These are phyloP conservation scores for Eudasyphora cyanicolor DNA, from an alignment of 2,888 invertebrate genomes.

Conservation along the genomic window DNA sequence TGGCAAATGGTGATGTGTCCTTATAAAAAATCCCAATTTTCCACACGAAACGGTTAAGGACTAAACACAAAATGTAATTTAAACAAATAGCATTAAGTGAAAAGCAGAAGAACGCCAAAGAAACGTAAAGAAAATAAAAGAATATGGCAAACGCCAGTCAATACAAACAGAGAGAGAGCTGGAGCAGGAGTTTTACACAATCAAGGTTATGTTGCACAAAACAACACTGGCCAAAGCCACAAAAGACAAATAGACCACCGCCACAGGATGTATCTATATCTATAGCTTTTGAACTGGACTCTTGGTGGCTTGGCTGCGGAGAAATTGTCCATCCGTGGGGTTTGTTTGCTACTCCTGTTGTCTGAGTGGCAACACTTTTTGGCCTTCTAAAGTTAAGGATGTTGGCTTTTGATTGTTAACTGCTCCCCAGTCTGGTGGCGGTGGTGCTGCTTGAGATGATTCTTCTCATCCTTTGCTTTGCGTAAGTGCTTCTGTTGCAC, in stretches of 20 bases:
- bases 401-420: slow-evolving; percentile 41
- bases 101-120: not conserved
- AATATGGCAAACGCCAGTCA: not conserved
- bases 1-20: slow-evolving; percentile 55
- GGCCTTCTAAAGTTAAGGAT: slow-evolving; percentile 51
- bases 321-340: not conserved
- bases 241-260: slow-evolving; percentile 35
- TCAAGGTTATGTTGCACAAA: slow-evolving; percentile 56
- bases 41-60: slow-evolving; percentile 43
- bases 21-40: slow-evolving; percentile 61
- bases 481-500: slow-evolving; percentile 12
- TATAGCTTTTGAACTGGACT: not conserved
- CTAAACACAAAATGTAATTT: slow-evolving; percentile 43
- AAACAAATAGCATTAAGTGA: slow-evolving; percentile 37
- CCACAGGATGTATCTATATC: slow-evolving; percentile 13
- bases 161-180: not conserved
- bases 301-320: not conserved
- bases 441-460: not conserved
- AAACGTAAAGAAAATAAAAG: not conserved
- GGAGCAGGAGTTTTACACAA: slow-evolving; percentile 40
- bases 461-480: not conserved
- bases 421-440: not conserved
- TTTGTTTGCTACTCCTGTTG: slow-evolving; percentile 24
- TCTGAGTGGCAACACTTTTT: slow-evolving; percentile 28
- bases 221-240: slow-evolving; percentile 1